Conservation (phyloP, 2,797 vertebrate species). For the Emydoidea blandingii region DNA sequence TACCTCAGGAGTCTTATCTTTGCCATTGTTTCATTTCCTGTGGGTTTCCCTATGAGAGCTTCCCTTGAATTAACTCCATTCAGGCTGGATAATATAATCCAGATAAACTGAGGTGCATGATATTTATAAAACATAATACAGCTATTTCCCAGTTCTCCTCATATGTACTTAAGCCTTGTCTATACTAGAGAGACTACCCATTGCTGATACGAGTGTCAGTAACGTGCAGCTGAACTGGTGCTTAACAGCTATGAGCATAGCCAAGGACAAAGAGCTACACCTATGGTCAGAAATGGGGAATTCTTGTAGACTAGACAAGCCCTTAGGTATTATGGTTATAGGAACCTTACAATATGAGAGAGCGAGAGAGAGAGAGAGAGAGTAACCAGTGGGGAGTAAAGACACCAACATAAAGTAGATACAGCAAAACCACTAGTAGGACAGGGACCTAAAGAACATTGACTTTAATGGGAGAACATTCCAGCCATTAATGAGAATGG, state of each 20-base stretch:
- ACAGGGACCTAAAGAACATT: background rate
- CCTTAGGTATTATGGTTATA: background rate
- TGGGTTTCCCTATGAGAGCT: slow-evolving; percentile 7
- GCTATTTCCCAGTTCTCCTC: background rate
- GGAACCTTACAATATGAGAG: background rate
- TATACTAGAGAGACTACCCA: background rate
- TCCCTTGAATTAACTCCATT: slow-evolving; percentile 8
- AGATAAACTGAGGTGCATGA: background rate
- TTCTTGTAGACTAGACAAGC: background rate
- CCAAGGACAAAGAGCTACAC: background rate
- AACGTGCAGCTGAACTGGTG: background rate
- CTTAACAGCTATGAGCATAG: background rate
- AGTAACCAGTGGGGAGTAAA: background rate
- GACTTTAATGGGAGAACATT: background rate
- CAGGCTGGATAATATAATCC: background rate
- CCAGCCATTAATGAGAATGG: background rate
- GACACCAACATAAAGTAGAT: background rate
- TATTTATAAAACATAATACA: slow-evolving; percentile 36
- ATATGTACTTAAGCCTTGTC: background rate
- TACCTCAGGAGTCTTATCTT: no score
- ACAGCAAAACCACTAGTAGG: background rate
- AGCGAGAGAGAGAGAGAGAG: background rate
- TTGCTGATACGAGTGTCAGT: background rate
- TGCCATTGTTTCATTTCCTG: background rate
- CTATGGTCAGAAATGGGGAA: background rate